Evolutionary conservation across 2,113 vertebrate species (phyloP).

Genomic region (Puffinus mauretanicus): DNA sequence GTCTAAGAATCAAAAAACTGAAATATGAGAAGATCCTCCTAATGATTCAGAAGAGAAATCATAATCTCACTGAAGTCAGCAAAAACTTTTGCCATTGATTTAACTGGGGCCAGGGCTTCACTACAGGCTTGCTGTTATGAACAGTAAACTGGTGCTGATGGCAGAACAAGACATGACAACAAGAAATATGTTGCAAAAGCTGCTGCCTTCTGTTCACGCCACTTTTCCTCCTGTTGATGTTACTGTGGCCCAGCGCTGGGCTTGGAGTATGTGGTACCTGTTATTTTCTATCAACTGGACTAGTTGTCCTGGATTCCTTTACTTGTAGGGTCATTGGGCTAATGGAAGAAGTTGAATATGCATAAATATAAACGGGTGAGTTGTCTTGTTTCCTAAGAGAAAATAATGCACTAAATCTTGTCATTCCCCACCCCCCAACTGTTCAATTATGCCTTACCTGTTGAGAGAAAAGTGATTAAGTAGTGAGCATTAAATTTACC

Average conservation of each 20-base stretch:
- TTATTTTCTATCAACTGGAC: neutral
- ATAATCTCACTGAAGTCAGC: neutral
- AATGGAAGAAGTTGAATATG: slow-evolving; percentile 4
- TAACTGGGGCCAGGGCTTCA: neutral
- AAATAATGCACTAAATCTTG: slow-evolving; percentile 56
- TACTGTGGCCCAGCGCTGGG: neutral
- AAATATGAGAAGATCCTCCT: neutral
- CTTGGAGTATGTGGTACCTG: neutral
- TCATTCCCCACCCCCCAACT: slow-evolving; percentile 54
- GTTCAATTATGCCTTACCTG: slow-evolving; percentile 71
- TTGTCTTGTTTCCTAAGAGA: slow-evolving; percentile 33
- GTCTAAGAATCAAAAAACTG: neutral
- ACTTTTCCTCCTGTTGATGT: neutral
- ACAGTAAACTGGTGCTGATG: neutral
- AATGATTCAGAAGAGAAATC: neutral
- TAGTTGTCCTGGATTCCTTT: neutral
- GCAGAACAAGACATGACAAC: neutral
- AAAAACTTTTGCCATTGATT: neutral
- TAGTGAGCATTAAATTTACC: slow-evolving; percentile 70
- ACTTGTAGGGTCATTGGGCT: neutral
- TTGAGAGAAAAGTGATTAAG: slow-evolving; percentile 75
- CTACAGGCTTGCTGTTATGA: neutral
- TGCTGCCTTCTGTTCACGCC: neutral
- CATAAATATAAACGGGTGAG: slow-evolving; percentile 6
- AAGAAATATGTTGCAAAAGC: neutral